phyloP scores from a whole-genome alignment of 1,140 invertebrate genomes.

The Metaphire vulgaris region DNA sequence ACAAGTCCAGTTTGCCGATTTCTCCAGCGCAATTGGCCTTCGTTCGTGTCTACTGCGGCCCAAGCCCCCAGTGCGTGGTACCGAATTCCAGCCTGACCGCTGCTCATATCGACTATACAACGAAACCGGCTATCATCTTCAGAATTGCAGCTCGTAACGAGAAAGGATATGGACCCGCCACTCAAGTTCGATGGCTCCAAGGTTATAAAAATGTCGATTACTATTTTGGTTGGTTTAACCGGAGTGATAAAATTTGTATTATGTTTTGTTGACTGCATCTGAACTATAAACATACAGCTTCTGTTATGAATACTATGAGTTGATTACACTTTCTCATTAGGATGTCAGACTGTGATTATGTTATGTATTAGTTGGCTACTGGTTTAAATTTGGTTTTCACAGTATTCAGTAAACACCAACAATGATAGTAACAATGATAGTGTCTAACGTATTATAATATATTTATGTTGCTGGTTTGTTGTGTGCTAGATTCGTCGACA shows the following conservation, averaged over 20 bases:
- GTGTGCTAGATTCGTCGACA: slow-evolving; percentile 1
- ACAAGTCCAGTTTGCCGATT: slow-evolving; percentile 14
- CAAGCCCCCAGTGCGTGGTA: slow-evolving; percentile 84
- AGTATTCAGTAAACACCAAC: background rate
- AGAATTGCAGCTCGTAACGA: slow-evolving; percentile 97
- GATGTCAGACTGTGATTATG: too few relatives aligned
- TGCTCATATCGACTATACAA: slow-evolving; percentile 85
- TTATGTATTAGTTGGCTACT: too few relatives aligned
- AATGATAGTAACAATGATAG: background rate
- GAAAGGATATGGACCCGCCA: slow-evolving; percentile 97
- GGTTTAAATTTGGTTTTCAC: background rate
- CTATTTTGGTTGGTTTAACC: background rate
- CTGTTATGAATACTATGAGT: too few relatives aligned
- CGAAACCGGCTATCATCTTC: slow-evolving; percentile 98
- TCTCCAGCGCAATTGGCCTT: slow-evolving; percentile 77
- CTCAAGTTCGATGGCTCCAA: slow-evolving; percentile 98
- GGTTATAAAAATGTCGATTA: slow-evolving; percentile 54
- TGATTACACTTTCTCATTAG: too few relatives aligned
- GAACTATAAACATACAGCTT: background rate
- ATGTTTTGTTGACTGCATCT: background rate
- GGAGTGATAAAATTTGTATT: background rate
- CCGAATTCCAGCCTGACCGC: slow-evolving; percentile 73
- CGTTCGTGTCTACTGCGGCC: slow-evolving; percentile 93
- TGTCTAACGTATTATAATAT: too few relatives aligned
- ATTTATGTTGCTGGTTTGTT: too few relatives aligned